phyloP scores from a whole-genome alignment of 2,113 vertebrate species.

The Synchiropus splendidus region DNA sequence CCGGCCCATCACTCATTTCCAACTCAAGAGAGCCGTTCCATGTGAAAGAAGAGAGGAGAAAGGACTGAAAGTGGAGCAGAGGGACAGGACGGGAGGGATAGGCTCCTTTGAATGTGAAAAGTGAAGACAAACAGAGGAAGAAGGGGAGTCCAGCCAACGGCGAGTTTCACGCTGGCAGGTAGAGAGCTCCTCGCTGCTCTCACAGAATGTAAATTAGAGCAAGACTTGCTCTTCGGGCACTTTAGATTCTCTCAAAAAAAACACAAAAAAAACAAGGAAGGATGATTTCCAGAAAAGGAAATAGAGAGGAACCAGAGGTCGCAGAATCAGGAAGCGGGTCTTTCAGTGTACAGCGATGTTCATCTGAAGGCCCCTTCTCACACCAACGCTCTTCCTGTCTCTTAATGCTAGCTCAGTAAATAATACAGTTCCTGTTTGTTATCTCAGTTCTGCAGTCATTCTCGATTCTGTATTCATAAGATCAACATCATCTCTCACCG shows the following conservation, averaged over 20 bases:
- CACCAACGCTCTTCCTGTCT: slow-evolving; percentile 11
- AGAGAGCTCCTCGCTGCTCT: no score
- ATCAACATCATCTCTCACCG: no score
- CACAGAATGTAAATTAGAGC: not conserved
- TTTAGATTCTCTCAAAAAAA: slow-evolving; percentile 2
- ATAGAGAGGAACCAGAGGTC: not conserved
- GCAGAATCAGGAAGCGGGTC: no score
- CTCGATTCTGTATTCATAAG: no score
- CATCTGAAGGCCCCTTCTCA: no score
- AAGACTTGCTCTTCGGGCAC: no score
- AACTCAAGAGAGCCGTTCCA: slow-evolving; percentile 26
- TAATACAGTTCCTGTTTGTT: slow-evolving; percentile 19
- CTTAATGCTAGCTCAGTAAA: not conserved
- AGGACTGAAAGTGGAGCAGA: not conserved
- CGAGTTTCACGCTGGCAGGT: no score
- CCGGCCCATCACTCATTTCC: no score
- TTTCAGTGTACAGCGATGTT: no score
- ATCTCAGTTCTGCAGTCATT: slow-evolving; percentile 21
- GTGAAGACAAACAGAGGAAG: slow-evolving; percentile 3
- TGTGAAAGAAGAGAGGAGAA: slow-evolving; percentile 12
- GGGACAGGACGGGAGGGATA: slow-evolving; percentile 1
- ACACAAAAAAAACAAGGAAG: not conserved
- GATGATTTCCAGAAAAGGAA: not conserved
- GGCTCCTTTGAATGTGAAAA: not conserved
- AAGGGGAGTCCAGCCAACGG: no score